Conservation (phyloP, 1,140 invertebrate species). For the Drosophila takahashii region DNA sequence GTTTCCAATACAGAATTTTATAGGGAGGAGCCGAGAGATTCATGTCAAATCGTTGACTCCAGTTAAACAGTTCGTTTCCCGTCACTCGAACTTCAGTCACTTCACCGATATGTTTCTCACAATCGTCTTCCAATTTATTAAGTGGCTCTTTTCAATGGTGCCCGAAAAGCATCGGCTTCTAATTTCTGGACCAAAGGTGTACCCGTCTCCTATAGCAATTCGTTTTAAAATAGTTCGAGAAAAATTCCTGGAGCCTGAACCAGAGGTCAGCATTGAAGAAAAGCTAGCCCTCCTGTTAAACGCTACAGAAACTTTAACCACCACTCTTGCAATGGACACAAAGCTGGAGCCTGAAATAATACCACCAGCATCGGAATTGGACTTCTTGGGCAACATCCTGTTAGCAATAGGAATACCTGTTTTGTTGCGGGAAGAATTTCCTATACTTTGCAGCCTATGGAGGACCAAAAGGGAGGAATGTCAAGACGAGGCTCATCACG, state of each 20-base stretch:
- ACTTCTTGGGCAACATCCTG: not conserved
- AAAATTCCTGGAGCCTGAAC: not conserved
- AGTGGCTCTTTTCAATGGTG: not conserved
- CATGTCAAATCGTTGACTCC: not conserved
- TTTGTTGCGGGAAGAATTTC: not conserved
- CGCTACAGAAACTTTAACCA: not conserved
- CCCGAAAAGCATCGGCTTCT: not conserved
- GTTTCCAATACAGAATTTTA: too few species aligned
- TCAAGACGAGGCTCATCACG: not conserved
- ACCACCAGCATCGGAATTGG: not conserved
- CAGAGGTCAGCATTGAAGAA: not conserved
- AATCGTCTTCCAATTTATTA: not conserved
- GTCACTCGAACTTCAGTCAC: not conserved
- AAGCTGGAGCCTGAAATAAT: not conserved
- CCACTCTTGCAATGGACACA: not conserved
- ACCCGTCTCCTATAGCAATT: not conserved
- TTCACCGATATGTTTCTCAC: not conserved
- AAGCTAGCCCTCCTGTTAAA: not conserved
- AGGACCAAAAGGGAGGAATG: not conserved
- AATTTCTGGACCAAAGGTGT: not conserved
- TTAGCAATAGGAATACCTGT: not conserved
- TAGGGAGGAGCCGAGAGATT: not conserved
- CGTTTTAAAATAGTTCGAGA: not conserved
- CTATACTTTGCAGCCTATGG: not conserved
- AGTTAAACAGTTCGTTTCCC: too few species aligned